Evolutionary conservation across 2,888 invertebrate species (phyloP).

Genomic region (Argyra leucocephala): DNA sequence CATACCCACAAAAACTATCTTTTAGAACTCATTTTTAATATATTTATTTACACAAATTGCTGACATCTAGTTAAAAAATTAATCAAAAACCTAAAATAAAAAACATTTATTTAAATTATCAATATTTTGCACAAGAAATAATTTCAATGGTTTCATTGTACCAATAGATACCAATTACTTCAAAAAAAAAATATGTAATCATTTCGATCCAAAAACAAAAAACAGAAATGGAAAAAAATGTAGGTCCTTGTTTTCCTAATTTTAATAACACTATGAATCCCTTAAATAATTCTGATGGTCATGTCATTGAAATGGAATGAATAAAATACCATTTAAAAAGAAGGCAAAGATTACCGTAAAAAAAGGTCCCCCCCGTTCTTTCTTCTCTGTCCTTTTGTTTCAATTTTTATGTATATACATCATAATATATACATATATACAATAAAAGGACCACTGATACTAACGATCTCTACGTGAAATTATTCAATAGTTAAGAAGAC

Average conservation of each 20-base stretch:
- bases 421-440: no score
- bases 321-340: not conserved
- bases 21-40: no score
- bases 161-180: not conserved
- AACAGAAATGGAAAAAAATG: no score
- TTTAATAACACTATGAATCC: not conserved
- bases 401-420: not conserved
- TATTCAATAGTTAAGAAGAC: not conserved
- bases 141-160: not conserved
- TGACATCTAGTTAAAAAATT: no score
- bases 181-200: not conserved
- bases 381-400: not conserved
- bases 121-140: not conserved
- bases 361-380: not conserved
- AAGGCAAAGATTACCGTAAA: no score
- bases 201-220: no score
- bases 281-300: constrained; percentile 1
- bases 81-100: no score
- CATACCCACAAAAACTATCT: no score
- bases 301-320: not conserved
- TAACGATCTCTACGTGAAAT: not conserved
- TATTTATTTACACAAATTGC: no score
- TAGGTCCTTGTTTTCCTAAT: not conserved
- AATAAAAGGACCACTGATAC: no score
- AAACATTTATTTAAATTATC: no score